Percentiles rank a stretch among this genome's conserved stretches.
Conservation (phyloP, 2,113 vertebrate species). For the Cryptotis parvus region DNA sequence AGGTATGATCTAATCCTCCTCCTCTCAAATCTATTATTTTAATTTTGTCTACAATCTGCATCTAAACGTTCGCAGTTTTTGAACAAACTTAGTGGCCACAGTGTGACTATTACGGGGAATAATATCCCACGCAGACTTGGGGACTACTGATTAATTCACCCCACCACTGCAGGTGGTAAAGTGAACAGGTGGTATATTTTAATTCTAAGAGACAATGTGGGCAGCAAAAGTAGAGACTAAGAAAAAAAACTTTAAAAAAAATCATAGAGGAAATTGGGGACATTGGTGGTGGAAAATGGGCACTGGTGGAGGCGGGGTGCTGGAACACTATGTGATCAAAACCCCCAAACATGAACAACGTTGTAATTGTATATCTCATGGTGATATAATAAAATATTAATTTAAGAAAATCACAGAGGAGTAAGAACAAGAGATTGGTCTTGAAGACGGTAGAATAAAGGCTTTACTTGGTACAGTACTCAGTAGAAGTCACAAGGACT, state of each 20-base stretch:
- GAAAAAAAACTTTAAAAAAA: not conserved
- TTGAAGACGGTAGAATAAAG: too few relatives aligned
- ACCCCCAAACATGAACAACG: too few relatives aligned
- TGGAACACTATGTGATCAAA: too few relatives aligned
- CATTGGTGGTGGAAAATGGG: too few relatives aligned
- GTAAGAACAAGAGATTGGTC: not conserved
- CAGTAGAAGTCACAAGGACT: not conserved
- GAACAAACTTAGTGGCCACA: not conserved
- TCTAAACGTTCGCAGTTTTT: not conserved
- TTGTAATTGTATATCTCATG: too few relatives aligned
- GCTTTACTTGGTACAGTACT: not conserved
- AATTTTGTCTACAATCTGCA: constrained; percentile 31
- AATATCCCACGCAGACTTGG: not conserved
- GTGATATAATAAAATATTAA: too few relatives aligned
- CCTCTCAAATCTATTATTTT: not conserved
- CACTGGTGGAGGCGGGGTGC: too few relatives aligned
- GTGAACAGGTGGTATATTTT: too few relatives aligned
- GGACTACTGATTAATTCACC: not conserved
- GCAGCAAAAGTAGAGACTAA: not conserved
- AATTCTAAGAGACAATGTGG: not conserved
- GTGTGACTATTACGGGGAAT: not conserved
- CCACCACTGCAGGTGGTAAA: not conserved
- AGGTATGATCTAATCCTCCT: not conserved
- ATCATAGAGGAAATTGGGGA: too few relatives aligned
- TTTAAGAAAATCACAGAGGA: not conserved